These are phyloP conservation scores for Synodontis membranacea DNA, from an alignment of 2,113 vertebrate genomes.

Conservation along the genomic window DNA sequence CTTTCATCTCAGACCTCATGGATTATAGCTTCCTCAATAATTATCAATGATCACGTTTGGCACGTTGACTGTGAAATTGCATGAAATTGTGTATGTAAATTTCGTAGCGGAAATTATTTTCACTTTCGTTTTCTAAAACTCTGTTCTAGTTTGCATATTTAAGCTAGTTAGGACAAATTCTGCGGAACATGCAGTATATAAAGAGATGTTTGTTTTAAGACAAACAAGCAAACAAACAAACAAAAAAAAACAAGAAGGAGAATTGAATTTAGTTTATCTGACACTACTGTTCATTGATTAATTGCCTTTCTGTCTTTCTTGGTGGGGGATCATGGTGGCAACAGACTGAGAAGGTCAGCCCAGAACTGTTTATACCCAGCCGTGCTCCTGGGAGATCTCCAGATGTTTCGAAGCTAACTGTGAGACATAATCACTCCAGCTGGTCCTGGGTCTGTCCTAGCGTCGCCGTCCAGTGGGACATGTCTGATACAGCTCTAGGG, in stretches of 20 bases:
- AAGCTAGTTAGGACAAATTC: not conserved
- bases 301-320: not conserved
- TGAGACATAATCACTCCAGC: not conserved
- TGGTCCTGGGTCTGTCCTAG: not conserved
- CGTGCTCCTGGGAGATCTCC: not conserved
- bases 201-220: not conserved
- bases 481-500: not conserved
- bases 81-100: not conserved
- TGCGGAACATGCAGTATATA: not conserved
- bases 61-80: not conserved
- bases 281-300: not conserved
- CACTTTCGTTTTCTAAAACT: not conserved
- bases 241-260: too few species aligned
- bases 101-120: not conserved
- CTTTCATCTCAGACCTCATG: not conserved
- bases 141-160: not conserved
- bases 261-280: not conserved
- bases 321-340: not conserved
- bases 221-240: not conserved
- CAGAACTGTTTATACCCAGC: not conserved
- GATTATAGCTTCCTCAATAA: not conserved
- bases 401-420: not conserved
- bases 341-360: not conserved
- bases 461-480: not conserved
- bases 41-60: not conserved